Evolutionary conservation across 2,797 vertebrate species (phyloP).

Genomic region (Steatocranus sp.): DNA sequence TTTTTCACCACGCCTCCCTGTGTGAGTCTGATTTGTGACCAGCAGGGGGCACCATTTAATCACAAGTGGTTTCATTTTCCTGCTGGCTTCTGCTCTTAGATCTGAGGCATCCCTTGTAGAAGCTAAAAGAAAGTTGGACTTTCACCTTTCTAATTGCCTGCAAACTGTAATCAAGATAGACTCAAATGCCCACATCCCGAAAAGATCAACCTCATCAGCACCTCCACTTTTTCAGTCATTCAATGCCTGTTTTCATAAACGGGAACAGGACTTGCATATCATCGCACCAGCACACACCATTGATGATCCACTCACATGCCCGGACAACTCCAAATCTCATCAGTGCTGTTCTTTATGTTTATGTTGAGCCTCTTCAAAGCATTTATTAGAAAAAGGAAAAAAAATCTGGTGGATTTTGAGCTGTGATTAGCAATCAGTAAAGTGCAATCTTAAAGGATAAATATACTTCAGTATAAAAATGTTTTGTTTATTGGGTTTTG

Average conservation of each 20-base stretch:
- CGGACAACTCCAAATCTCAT: slow-evolving; percentile 17
- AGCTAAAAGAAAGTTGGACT: slow-evolving; percentile 25
- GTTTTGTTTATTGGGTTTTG: slow-evolving; percentile 53
- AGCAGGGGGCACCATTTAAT: slow-evolving; percentile 49
- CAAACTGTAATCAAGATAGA: slow-evolving; percentile 38
- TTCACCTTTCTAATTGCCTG: slow-evolving; percentile 35
- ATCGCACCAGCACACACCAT: slow-evolving; percentile 53
- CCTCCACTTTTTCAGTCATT: slow-evolving; percentile 8
- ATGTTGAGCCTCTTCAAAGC: slow-evolving; percentile 61
- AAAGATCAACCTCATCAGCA: slow-evolving; percentile 41
- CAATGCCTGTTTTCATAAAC: slow-evolving; percentile 12
- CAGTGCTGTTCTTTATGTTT: slow-evolving; percentile 57
- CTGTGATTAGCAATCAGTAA: slow-evolving; percentile 82
- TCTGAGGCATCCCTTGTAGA: slow-evolving; percentile 1
- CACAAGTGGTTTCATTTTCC: slow-evolving; percentile 5
- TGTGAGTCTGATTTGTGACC: slow-evolving; percentile 32
- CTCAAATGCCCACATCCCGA: slow-evolving; percentile 15
- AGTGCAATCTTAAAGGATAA: slow-evolving; percentile 78
- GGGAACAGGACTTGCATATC: slow-evolving; percentile 11
- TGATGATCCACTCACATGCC: neutral
- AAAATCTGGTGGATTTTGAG: slow-evolving; percentile 69
- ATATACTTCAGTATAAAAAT: slow-evolving; percentile 64
- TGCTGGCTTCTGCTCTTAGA: slow-evolving; percentile 9
- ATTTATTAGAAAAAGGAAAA: slow-evolving; percentile 39
- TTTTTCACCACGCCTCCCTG: slow-evolving; percentile 32